Base-by-base conservation (phyloP, 2,113 vertebrate genomes). In the Abramis brama region DNA sequence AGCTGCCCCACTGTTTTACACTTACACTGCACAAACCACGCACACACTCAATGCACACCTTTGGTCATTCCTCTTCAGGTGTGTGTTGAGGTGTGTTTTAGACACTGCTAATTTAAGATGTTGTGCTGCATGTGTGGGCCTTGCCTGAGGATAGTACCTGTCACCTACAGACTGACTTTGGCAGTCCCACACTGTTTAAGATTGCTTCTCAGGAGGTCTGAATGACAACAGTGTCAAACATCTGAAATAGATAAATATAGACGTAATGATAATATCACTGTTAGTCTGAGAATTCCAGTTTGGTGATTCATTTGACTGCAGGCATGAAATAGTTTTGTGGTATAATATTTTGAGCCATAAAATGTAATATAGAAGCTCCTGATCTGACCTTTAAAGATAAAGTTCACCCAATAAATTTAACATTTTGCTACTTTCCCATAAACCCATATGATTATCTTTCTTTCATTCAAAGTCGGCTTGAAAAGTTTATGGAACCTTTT, bases 1-100 rank as follows among this genome's bases (percentile, higher is more conserved):
- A 33, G 4, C 33, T 33, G 33, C 33, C 33, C 33, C 33, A 33
- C 33, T 33, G 33, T 33, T 33, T 33, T 33, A 47, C 43, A 30
- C 45, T 60, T 84, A 71, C 87, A 87, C 70, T 77, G 57, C 43
- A 21, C 21, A 87, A 52, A 68, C 74, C 79, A 47, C 36, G 17
- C 21, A 87, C 52, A 68, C 57, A 84, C 15, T n/a, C 36, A 39
- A 5, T 39, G 9, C 45, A 62, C 78, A 45, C 64, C n/a, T 39
- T 80, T 13, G 64, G 62, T 59, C 83, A 77, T 60, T 27, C 59
- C 50, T 30, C 27, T 64, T 64, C 64, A 23, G 80, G 36, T 84
- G 25, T 83, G 64, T 52, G 50, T 68, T 13, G 64, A 50, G 25
- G 70, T 60, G 70, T 45, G 70, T 17, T 0, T 23, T 68, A 59